Evolutionary conservation across 2,797 vertebrate genomes (phyloP), one percentile per base, ranked within the genome.

Genomic region (Galago senegalensis): DNA sequence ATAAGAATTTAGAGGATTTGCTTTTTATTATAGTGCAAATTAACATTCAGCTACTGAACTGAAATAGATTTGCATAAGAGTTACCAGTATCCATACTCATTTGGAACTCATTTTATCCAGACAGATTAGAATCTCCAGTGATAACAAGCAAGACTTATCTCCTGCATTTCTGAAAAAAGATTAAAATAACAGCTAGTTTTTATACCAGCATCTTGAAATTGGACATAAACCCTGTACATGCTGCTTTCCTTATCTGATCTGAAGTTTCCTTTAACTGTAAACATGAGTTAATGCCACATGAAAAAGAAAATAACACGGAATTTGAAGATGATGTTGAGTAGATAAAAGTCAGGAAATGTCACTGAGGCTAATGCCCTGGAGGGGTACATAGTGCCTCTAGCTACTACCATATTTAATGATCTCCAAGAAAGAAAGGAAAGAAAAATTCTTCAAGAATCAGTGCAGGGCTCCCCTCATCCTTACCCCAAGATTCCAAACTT

Each of bases 41-140:
- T 98, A 98, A 97, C 94, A 77, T 97, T 97, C 94, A 97, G 94
- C 93, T 97, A 49, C 93, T 97, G 93, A 98, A 97, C 96, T 65
- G 69, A 97, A 98, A 97, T 96, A 94, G 91, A 97, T 98, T 98
- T 98, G 85, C 76, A 29, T 97, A 97, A 97, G 96, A 97, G 94
- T 97, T 98, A 90, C 31, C n/a, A 91, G 93, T 98, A 91, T 98
- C 96, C 97, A 53, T 98, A 98, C 96, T 56, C 96, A 97, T 98
- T 98, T 98, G 87, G 92, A 98, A 97, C 97, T 97, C 43, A 95
- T 98, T 98, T 97, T 97, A 94, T 79, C n/a, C 58, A 97, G 91
- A 94, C 96, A 98, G 98, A 98, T 98, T 98, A 97, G 96, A 98
- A 96, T 97, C 96, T 97, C 93, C 82, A 97, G 96, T 96, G 96